Percentiles rank a stretch among this genome's conserved stretches.
Evolutionary conservation across 2,113 vertebrate species (phyloP).

Genomic region (Peucedramus taeniatus): DNA sequence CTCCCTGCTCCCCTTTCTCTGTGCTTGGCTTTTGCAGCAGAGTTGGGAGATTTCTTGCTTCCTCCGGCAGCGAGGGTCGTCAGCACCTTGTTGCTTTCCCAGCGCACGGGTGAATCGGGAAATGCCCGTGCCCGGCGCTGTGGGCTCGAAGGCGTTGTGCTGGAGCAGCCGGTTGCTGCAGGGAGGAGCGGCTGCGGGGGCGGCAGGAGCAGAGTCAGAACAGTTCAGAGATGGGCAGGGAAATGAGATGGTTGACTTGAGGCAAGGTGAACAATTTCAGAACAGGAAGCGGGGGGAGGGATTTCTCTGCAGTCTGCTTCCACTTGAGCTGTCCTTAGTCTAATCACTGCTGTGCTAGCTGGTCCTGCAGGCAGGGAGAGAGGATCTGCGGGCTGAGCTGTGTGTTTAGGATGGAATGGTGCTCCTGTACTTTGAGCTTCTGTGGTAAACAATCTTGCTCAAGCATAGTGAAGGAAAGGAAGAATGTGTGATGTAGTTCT

Average conservation of each 20-base stretch:
- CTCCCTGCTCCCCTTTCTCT: not conserved
- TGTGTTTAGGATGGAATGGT: not conserved
- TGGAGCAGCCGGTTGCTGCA: constrained; percentile 28
- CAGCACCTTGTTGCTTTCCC: not conserved
- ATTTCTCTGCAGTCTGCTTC: constrained; percentile 36
- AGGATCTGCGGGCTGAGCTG: not conserved
- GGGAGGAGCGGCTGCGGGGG: constrained; percentile 25
- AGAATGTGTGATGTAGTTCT: not conserved
- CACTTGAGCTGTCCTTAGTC: constrained; percentile 13
- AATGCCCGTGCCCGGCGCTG: not conserved
- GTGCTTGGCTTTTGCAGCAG: not conserved
- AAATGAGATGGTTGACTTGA: constrained; percentile 49
- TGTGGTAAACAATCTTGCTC: constrained; percentile 37
- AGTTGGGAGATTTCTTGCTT: not conserved
- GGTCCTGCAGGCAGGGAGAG: not conserved
- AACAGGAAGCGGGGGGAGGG: not conserved
- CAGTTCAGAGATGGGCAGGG: constrained; percentile 23
- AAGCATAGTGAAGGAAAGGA: not conserved
- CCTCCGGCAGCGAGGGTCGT: not conserved
- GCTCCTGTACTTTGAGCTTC: constrained; percentile 16
- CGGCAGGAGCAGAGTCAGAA: not conserved
- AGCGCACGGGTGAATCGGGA: not conserved
- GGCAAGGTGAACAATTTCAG: constrained; percentile 58
- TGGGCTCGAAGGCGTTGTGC: not conserved
- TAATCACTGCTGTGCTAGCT: constrained; percentile 5